phyloP scores from a whole-genome alignment of 2,797 vertebrate genomes.

The Nannoperca australis region DNA sequence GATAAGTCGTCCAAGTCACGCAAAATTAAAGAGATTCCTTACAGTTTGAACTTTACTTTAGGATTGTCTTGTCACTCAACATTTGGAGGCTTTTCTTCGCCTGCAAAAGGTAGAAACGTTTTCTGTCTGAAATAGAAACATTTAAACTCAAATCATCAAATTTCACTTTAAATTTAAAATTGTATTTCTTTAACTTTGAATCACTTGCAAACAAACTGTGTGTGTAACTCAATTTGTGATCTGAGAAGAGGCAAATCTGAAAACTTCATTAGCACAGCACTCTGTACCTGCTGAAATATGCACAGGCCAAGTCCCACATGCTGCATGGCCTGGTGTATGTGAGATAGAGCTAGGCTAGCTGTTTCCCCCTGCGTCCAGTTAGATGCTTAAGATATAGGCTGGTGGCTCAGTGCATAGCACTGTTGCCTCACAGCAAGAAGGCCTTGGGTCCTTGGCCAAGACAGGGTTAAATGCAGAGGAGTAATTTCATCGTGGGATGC shows the following conservation, averaged over 20 bases:
- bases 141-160: background rate
- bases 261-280: background rate
- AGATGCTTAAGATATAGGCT: no score
- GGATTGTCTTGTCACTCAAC: background rate
- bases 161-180: background rate
- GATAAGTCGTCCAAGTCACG: constrained; percentile 40
- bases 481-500: no score
- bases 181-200: background rate
- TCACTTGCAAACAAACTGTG: background rate
- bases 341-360: background rate
- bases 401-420: no score
- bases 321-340: no score
- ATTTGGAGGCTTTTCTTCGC: background rate
- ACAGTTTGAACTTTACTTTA: background rate
- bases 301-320: no score
- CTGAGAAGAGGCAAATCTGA: no score
- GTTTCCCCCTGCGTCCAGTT: background rate
- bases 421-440: no score
- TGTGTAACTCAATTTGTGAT: background rate
- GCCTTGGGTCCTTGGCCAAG: no score
- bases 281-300: background rate
- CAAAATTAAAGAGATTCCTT: constrained; percentile 38
- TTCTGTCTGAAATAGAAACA: background rate
- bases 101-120: background rate
- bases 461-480: no score